phyloP scores from a whole-genome alignment of 92 coral and sea anemone genomes.

The Desmophyllum pertusum region DNA sequence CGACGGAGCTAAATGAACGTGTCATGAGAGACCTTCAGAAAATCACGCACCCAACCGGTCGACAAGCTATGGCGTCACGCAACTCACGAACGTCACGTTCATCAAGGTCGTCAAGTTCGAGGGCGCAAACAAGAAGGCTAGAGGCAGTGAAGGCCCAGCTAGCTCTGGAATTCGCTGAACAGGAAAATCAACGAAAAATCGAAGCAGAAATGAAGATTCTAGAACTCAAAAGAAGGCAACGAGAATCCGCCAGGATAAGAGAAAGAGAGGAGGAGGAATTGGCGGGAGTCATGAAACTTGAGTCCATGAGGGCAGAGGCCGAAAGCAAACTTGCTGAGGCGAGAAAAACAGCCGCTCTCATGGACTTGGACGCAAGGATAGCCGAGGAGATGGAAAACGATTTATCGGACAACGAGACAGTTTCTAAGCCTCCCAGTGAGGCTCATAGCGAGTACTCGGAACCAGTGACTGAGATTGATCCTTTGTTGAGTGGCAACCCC shows the following conservation, averaged over 20 bases:
- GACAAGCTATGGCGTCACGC: no score
- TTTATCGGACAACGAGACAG: no score
- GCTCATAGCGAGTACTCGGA: no score
- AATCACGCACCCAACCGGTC: not conserved
- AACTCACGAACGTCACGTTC: no score
- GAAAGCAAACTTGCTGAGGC: not conserved
- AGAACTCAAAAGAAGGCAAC: not conserved
- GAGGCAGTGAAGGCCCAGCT: constrained; percentile 5
- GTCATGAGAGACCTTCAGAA: no score
- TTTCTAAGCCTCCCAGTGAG: no score
- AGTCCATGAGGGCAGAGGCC: not conserved
- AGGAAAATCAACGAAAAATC: not conserved
- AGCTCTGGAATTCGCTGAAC: not conserved
- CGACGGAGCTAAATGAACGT: no score
- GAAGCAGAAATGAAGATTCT: not conserved
- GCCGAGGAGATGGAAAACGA: constrained; percentile 4
- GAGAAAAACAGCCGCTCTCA: not conserved
- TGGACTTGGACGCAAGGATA: not conserved
- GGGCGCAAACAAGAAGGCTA: not conserved
- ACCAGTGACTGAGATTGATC: no score
- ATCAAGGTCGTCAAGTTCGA: not conserved
- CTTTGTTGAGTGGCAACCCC: no score
- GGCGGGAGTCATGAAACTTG: not conserved
- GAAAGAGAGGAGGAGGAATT: not conserved
- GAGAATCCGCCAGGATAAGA: not conserved